Base-by-base conservation (phyloP, 2,113 vertebrate species). In the Recurvirostra avosetta region DNA sequence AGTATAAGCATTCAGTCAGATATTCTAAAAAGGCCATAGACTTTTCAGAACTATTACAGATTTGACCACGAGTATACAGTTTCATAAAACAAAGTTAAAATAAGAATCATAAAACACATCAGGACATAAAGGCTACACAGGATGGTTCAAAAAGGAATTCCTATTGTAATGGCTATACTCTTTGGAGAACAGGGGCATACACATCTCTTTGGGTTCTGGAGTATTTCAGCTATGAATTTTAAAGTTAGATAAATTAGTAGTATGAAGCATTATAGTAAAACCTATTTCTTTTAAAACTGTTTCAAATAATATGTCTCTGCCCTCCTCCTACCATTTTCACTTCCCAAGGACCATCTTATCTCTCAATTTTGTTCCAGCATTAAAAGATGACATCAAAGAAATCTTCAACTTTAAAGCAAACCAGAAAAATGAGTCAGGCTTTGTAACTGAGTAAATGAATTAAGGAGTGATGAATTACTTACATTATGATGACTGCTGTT, bases 401-500 rank as follows among this genome's bases (percentile, higher is more conserved):
- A 38, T 34, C 9, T 52, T 36, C 29, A 85, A 21, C 15, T 76
- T 87, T 50, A 80, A 90, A 91, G 34, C 17, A 89, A 95, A 89
- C 3, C 13, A 86, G 21, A 84, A 71, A 67, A 79, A 84, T 45
- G 3, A 84, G 6, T n/a, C 59, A 71, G n/a, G 32, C 47, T 72
- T 89, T 59, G 6, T 40, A 84, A 80, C 8, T 9, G 4, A 32
- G 43, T 41, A 86, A 49, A 78, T 9, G 3, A 94, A 67, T 67
- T 49, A 71, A 66, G 8, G 34, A 80, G 12, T 38, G 23, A 93
- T 70, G 12, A 95, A 89, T 90, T 94, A 99, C 99, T 99, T 90
- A 99, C 99, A 75, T 98, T 97, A 92, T 96, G 90, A 21, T 86
- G 95, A 92, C 94, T 96, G 79, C 97, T 98, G 96, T 98, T 99